Evolutionary conservation across 1,140 invertebrate genomes (phyloP).

Genomic region (Gryon sp.): DNA sequence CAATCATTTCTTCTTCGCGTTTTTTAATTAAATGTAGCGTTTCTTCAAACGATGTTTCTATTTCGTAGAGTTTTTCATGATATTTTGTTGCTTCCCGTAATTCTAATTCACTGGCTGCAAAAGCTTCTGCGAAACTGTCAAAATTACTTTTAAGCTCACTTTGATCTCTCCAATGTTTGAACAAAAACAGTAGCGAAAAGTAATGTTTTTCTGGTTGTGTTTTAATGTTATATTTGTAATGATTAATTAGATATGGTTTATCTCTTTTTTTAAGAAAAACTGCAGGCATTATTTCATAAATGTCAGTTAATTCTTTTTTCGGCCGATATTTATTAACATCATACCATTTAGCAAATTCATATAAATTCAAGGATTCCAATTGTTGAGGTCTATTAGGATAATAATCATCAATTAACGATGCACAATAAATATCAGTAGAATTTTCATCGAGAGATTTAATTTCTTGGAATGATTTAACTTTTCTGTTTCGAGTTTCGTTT

Average conservation of each 20-base stretch:
- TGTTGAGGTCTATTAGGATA: too few species aligned
- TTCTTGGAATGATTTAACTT: constrained; percentile 62
- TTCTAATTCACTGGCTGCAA: constrained; percentile 20
- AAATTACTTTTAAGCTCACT: too few species aligned
- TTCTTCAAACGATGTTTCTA: constrained; percentile 44
- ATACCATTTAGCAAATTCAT: too few species aligned
- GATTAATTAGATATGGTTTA: too few species aligned
- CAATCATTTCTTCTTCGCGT: constrained; percentile 25
- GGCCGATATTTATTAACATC: too few species aligned
- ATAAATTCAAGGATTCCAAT: too few species aligned
- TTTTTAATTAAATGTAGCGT: constrained; percentile 44
- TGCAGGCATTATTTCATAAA: constrained; percentile 62
- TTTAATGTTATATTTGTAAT: too few species aligned
- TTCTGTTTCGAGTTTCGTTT: constrained; percentile 63
- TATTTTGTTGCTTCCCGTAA: constrained; percentile 54
- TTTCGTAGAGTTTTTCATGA: constrained; percentile 57
- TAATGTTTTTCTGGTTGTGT: too few species aligned
- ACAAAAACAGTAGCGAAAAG: too few species aligned
- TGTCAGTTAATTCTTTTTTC: background rate
- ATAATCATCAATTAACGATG: background rate
- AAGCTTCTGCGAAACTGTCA: constrained; percentile 61
- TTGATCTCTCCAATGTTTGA: too few species aligned
- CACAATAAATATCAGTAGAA: constrained; percentile 18
- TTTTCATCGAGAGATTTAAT: too few species aligned
- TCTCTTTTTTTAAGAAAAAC: constrained; percentile 64